Evolutionary conservation across 2,113 vertebrate species (phyloP).

Genomic region (Ahaetulla prasina): DNA sequence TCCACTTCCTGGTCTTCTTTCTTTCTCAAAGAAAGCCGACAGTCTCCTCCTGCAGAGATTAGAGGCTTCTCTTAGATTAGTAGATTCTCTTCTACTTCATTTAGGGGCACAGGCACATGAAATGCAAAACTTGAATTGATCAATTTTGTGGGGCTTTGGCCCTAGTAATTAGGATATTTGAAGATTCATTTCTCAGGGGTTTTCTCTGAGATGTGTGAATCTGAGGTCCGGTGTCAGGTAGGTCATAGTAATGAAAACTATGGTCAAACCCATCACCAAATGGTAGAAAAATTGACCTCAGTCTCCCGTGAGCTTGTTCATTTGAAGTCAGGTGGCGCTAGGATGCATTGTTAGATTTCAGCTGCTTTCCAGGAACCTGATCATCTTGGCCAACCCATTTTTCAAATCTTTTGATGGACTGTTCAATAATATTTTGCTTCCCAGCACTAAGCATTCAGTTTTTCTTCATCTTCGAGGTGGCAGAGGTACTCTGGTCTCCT

Average conservation of each 20-base stretch:
- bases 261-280: not conserved
- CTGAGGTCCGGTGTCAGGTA: not conserved
- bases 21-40: not conserved
- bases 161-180: not conserved
- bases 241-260: not conserved
- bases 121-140: not conserved
- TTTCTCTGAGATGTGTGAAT: not conserved
- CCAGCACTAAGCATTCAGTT: not conserved
- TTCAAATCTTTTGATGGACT: not conserved
- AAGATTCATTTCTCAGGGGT: not conserved
- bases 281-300: not conserved
- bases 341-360: not conserved
- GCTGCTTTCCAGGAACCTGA: not conserved
- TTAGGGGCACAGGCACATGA: not conserved
- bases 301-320: not conserved
- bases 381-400: not conserved
- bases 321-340: not conserved
- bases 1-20: not conserved
- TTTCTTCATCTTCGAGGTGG: not conserved
- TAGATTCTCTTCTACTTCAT: not conserved
- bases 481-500: not conserved
- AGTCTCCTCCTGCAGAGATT: not conserved
- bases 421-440: not conserved
- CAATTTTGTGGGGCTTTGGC: not conserved
- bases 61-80: not conserved